A percentile compares a stretch with the other conserved stretches of the same genome.
phyloP scores from a whole-genome alignment of 2,113 vertebrate genomes.

The Hippoglossus stenolepis region DNA sequence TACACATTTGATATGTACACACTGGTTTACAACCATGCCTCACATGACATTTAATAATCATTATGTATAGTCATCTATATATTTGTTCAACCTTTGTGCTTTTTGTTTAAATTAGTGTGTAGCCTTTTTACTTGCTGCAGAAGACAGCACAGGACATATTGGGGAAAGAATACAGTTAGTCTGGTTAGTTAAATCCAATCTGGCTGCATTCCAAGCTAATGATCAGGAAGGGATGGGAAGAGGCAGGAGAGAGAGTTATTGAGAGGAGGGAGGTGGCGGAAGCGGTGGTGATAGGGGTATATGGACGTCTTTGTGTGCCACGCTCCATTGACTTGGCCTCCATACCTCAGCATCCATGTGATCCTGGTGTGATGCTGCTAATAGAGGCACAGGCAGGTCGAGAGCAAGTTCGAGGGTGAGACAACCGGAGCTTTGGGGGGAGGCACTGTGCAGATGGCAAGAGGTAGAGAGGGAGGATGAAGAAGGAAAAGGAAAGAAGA shows the following conservation, averaged over 20 bases:
- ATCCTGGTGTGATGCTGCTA: conserved; percentile 67
- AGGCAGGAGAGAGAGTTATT: conserved; percentile 38
- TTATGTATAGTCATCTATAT: neutral
- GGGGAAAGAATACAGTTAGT: conserved; percentile 32
- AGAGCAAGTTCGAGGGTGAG: conserved; percentile 62
- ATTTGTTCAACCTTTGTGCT: conserved; percentile 2
- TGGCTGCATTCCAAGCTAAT: conserved; percentile 69
- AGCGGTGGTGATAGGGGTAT: conserved; percentile 41
- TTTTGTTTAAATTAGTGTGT: neutral
- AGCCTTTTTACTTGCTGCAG: neutral
- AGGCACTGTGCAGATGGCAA: conserved; percentile 27
- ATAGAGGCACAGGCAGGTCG: conserved; percentile 60
- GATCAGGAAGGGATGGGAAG: conserved; percentile 62
- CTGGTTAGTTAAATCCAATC: conserved; percentile 55
- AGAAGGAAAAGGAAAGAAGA: conserved; percentile 9
- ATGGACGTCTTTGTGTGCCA: conserved; percentile 68
- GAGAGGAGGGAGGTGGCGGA: conserved; percentile 64
- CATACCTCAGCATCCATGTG: conserved; percentile 68
- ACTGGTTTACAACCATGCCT: conserved; percentile 20
- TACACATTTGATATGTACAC: conserved; percentile 9
- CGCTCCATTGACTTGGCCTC: conserved; percentile 72
- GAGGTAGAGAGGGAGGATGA: conserved; percentile 10
- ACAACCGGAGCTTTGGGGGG: conserved; percentile 13
- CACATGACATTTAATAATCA: neutral
- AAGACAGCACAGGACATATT: neutral